These are phyloP conservation scores for Oryctolagus cuniculus DNA, from an alignment of 2,113 vertebrate genomes.

Conservation along the genomic window mOryCun1.1 NC_091440.1:12159001-12159500, in stretches of 20 bases:
- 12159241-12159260: neutral
- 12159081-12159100: neutral
- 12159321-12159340: neutral
- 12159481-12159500: fast-evolving
- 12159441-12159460: neutral
- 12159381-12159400: neutral
- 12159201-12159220: neutral
- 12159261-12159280: too few species aligned
- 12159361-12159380: neutral
- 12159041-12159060: neutral
- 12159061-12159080: neutral
- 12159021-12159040: neutral
- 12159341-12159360: neutral
- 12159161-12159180: neutral
- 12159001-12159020: neutral
- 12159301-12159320: neutral
- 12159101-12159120: neutral
- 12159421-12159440: neutral
- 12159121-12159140: neutral
- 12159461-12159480: neutral
- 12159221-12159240: neutral
- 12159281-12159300: neutral
- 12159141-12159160: neutral
- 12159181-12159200: neutral
- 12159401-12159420: fast-evolving